These are phyloP conservation scores for Doryteuthis pealeii DNA, from an alignment of 1,140 invertebrate species.

Conservation along the genomic window DNA sequence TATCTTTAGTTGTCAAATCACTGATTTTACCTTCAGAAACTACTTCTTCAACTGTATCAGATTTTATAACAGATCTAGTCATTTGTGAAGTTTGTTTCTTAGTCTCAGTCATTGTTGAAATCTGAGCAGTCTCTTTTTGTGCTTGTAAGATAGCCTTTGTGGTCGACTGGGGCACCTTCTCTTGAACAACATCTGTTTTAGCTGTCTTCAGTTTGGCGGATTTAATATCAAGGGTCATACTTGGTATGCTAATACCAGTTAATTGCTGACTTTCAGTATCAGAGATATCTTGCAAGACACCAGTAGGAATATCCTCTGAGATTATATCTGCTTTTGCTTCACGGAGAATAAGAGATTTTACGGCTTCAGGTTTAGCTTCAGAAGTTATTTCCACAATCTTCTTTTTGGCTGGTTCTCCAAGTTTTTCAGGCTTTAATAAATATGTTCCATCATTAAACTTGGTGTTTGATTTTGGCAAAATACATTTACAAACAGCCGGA, in stretches of 20 bases:
- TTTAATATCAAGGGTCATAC: too few relatives aligned
- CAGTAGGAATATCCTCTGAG: slow-evolving; percentile 1
- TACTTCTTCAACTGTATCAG: slow-evolving; percentile 26
- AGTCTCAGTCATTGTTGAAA: slow-evolving; percentile 2
- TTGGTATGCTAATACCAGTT: too few relatives aligned
- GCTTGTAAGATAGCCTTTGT: slow-evolving; percentile 21
- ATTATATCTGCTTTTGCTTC: slow-evolving; percentile 14
- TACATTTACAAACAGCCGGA: neutral
- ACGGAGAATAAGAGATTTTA: neutral
- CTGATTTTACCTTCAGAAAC: slow-evolving; percentile 22
- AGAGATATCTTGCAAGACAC: too few relatives aligned
- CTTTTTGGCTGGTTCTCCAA: neutral
- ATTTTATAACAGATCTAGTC: neutral
- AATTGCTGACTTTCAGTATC: too few relatives aligned
- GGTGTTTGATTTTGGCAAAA: neutral
- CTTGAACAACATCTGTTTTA: too few relatives aligned
- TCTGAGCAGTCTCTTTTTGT: slow-evolving; percentile 16
- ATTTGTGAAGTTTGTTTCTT: neutral
- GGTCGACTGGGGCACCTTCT: slow-evolving; percentile 8
- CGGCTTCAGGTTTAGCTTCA: neutral
- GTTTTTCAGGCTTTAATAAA: slow-evolving; percentile 13
- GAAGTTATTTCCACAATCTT: neutral
- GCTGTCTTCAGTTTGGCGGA: too few relatives aligned
- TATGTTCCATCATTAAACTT: slow-evolving; percentile 1
- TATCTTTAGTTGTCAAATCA: slow-evolving; percentile 16